Evolutionary conservation across 2,113 vertebrate genomes (phyloP), one percentile per base, ranked within the genome.

Genomic region (Larimichthys polyactis): DNA sequence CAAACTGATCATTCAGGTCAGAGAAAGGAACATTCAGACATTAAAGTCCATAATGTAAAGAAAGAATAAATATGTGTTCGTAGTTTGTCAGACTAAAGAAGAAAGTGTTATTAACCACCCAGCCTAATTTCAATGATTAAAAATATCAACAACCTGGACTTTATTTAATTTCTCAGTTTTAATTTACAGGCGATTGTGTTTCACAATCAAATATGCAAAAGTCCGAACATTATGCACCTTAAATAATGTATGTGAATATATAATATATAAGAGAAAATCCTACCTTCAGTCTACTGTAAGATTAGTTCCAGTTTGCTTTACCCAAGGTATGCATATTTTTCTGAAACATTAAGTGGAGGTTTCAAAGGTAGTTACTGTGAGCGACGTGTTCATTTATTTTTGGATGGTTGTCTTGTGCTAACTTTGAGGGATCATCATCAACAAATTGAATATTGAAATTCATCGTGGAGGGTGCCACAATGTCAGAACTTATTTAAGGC

Each of bases 401-500:
- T 70, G 32, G 54, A 48, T 16, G 19, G 48, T 48, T 72, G 62
- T 55, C 14, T 43, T 55, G n/a, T 17, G 63, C 49, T 29, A 8
- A 48, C 27, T 29, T 4, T 16, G 67, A 43, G 12, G 46, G 9
- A 68, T 71, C 52, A 48, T 81, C 63, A 65, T 59, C 68, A 63
- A 43, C 36, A 57, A 71, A 51, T 69, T 17, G 51, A 64, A 67
- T 29, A 73, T 40, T 62, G 7, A 81, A 66, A 69, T 46, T 20
- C 27, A 24, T 4, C 4, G 22, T 10, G 5, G 46, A 62, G 7
- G 44, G 27, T 67, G 57, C 20, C 59, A 9, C 58, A 79, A 67
- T 72, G 74, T 89, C 80, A 75, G 36, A 65, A 69, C 29, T 29
- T 27, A 71, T 85, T 73, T 66, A 17, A 74, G 14, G n/a, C 1